Percentiles rank a stretch among this genome's conserved stretches.
Conservation (phyloP, 2,797 vertebrate genomes). For the Dallia pectoralis region DNA sequence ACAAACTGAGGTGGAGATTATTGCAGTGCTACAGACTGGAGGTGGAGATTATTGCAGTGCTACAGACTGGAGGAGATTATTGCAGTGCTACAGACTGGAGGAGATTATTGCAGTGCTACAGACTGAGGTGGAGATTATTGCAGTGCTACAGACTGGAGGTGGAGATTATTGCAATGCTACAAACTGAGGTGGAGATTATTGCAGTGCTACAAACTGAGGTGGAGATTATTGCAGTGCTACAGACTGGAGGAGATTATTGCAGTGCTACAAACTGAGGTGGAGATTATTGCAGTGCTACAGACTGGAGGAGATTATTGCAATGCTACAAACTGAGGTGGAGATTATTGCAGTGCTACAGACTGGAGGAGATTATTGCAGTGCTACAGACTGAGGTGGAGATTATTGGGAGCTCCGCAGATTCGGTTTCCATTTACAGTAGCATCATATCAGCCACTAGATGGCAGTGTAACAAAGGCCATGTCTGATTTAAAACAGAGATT, state of each 20-base stretch:
- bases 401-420: not conserved
- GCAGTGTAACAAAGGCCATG: slow-evolving; percentile 33
- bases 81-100: not conserved
- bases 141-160: too few species aligned
- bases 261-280: not conserved
- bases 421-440: not conserved
- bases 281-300: too few species aligned
- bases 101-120: not conserved
- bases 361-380: not conserved
- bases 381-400: not conserved
- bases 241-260: too few species aligned
- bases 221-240: not conserved
- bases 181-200: not conserved
- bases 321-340: not conserved
- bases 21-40: not conserved
- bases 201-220: not conserved
- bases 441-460: slow-evolving; percentile 50
- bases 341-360: not conserved
- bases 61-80: too few species aligned
- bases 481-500: not conserved
- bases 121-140: not conserved
- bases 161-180: not conserved
- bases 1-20: not conserved
- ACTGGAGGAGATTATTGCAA: too few species aligned
- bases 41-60: not conserved